Evolutionary conservation across 2,113 vertebrate species (phyloP), one percentile per base, ranked within the genome.

Genomic region (Tachysurus fulvidraco): DNA sequence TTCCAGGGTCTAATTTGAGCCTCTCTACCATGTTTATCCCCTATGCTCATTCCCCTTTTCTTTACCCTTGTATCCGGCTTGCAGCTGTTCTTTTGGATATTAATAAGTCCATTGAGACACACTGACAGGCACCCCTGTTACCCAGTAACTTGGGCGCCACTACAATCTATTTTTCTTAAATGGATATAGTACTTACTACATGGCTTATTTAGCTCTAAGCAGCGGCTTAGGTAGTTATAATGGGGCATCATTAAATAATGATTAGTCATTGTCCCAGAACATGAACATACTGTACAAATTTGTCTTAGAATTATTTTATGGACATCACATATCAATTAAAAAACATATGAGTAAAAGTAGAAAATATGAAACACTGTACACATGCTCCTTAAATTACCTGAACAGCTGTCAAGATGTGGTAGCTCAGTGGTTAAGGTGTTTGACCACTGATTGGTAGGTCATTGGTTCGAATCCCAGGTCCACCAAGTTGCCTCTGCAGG

Each of bases 1-100:
- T 95, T 94, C 94, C 91, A 90, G 57, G 50, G 89, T 93, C 94
- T 95, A 95, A 95, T 94, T 95, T 93, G 90, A 94, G 87, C 78
- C 88, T 90, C 88, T 79, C 86, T 82, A 81, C 88, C 54, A 4
- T 65, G 73, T 86, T 62, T 84, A 46, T 84, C 67, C 74, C 0
- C 60, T 67, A 65, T 59, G 57, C 88, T 65, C 86, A 81, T 85
- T 84, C 83, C 54, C 86, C 71, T 83, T 50, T 50, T 50, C 83
- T 83, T 76, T 88, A 85, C 84, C 71, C 85, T 60, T 81, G 85
- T 87, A 89, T 91, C 90, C 80, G 76, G 85, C 88, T 77, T 46
- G 85, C 92, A 93, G 92, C 92, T 92, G 92, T 92, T 90, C 86
- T 86, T 86, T 62, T 85, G 67, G 88, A 90, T 93, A 92, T 91